Base-by-base conservation (phyloP, 2,888 invertebrate species). In the Odontocerum albicorne region DNA sequence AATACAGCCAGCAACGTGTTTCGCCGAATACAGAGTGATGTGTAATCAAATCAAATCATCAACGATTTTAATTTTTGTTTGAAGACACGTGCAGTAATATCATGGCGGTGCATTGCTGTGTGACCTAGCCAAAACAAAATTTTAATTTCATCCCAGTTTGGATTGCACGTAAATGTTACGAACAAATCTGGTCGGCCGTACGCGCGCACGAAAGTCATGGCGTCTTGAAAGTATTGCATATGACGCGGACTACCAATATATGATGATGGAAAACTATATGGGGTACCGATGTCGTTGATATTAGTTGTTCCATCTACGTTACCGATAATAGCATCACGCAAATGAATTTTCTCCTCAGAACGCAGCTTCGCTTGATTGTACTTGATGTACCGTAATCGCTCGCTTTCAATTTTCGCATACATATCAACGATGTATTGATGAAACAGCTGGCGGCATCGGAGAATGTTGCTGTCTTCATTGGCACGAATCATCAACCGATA, bases 401-500 rank as follows among this genome's bases (percentile, higher is more conserved):
- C 67, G 3, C 59, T 67, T 60, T 69, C 68, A n/a, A 69, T 65
- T 64, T 70, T 70, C 0, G 61, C 67, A 57, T 68, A 70, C 66
- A 66, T 47, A 52, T 70, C 66, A 15, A 70, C 68, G 1, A 60
- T 36, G 55, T 52, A 69, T 49, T 70, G 68, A 36, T 66, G 62
- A 47, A 65, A 66, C 2, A 70, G 39, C 20, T 57, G 49, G 3
- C 66, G 63, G 56, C 45, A 67, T 39, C 51, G 21, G 40, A 66
- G 32, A 17, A 70, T 60, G 51, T 63, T 45, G 53, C 68, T 67
- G 12, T 62, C 54, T 35, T 51, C 57, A 35, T 56, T 52, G 45
- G 57, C 33, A 13, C 66, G 52, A 53, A 65, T 61, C 67, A 68
- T 69, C 16, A 42, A 19, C 8, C 42, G 42, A 20, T 42, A 42